phyloP scores from a whole-genome alignment of 1,140 invertebrate genomes.

The Trypoxylus dichotomus region DNA sequence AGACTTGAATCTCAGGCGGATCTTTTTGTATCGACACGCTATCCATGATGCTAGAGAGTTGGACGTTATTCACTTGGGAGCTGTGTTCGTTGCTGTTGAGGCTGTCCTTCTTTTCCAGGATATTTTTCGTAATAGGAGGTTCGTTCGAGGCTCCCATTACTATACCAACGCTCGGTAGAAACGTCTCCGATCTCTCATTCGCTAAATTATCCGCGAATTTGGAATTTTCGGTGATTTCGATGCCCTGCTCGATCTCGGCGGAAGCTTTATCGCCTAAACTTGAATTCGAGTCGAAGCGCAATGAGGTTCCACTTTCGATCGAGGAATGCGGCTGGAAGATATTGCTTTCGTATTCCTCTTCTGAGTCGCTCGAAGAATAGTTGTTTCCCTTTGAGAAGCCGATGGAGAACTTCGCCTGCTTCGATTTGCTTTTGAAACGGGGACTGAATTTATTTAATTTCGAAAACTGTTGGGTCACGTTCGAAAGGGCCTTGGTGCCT shows the following conservation, averaged over 20 bases:
- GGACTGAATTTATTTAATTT: constrained; percentile 77
- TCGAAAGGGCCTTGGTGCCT: constrained; percentile 80
- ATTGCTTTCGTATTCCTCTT: constrained; percentile 57
- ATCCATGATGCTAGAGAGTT: constrained; percentile 59
- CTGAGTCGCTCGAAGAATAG: constrained; percentile 54
- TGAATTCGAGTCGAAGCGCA: constrained; percentile 32
- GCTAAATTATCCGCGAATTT: constrained; percentile 31
- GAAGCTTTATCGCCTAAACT: constrained; percentile 29
- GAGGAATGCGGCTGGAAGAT: constrained; percentile 55
- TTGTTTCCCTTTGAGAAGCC: constrained; percentile 48
- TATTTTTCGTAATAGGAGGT: constrained; percentile 33
- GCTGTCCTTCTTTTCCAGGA: constrained; percentile 53
- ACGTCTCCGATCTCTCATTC: constrained; percentile 52
- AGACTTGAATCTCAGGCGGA: constrained; percentile 69
- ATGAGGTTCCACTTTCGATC: constrained; percentile 33
- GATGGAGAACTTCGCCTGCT: constrained; percentile 57
- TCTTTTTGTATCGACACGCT: constrained; percentile 60
- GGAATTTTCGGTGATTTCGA: constrained; percentile 46
- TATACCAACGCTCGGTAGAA: constrained; percentile 66
- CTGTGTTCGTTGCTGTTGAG: constrained; percentile 46
- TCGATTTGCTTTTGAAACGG: constrained; percentile 59
- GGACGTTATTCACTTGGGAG: constrained; percentile 55
- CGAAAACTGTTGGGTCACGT: constrained; percentile 82
- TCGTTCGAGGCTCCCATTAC: constrained; percentile 59
- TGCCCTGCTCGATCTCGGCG: constrained; percentile 41